Base-by-base conservation (phyloP, 2,113 vertebrate genomes). In the Apeltes quadracus region DNA sequence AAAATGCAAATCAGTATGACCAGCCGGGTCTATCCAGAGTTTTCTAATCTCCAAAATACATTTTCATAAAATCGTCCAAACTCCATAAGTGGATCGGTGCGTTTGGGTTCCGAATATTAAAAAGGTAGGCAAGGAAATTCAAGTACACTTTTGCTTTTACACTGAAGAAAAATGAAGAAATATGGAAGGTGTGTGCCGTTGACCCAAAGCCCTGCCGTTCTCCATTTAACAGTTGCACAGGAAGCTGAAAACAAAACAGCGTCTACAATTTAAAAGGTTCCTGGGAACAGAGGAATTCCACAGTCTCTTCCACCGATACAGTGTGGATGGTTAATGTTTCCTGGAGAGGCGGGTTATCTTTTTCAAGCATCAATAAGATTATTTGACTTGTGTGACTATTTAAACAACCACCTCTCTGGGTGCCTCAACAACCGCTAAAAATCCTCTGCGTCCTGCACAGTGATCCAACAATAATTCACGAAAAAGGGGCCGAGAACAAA, bases 171-270 rank as follows among this genome's bases (percentile, higher is more conserved):
- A 76, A 64, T 16, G 3, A 65, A 71, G 18, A 69, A 78, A 56
- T 51, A 6, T 79, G 63, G 67, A 78, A 74, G 74, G 72, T 75
- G 83, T 69, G 62, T 53, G 58, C 39, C 61, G 41, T 29, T 86
- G 79, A 83, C 74, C 6, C 32, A 6, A 38, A 48, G 27, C 62
- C 75, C 15, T 59, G 34, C 32, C 59, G 43, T 75, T 84, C 59
- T 81, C 69, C 39, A 15, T 38, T 34, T 56, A 50, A 27, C 56
- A 56, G 73, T 72, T n/a, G 10, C 34, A 25, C 39, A 82, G 86
- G 82, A 88, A 86, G 79, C 71, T 77, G 78, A 66, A 72, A 85
- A 81, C 74, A 75, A 87, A 90, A 79, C 79, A 20, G 15, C 22
- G 0, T 54, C 69, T 46, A 71, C 64, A 61, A 54, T 53, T 75